A percentile compares a stretch with the other conserved stretches of the same genome.
These are phyloP conservation scores for Hippopotamyrus pictus DNA, from an alignment of 2,797 vertebrate genomes.

Conservation along the genomic window DNA sequence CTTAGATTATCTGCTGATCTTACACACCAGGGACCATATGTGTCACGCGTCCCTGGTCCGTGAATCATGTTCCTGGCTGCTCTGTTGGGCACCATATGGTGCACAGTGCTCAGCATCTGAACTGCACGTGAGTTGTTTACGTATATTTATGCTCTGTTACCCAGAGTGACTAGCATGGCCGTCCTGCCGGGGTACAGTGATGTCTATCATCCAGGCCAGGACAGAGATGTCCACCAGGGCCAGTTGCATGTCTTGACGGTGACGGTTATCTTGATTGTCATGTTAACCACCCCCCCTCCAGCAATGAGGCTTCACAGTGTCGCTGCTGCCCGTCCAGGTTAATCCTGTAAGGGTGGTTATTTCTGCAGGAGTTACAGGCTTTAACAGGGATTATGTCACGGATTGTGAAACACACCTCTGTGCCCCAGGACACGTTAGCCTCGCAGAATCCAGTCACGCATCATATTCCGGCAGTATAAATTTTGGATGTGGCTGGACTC, in stretches of 20 bases:
- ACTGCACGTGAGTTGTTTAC: background rate
- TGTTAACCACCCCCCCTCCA: background rate
- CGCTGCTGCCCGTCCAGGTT: conserved; percentile 38
- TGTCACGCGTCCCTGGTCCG: background rate
- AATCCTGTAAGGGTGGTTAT: conserved; percentile 53
- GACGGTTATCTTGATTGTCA: background rate
- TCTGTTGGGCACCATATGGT: background rate
- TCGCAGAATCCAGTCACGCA: background rate
- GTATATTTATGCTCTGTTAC: background rate
- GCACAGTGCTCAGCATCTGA: background rate
- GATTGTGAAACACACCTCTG: background rate
- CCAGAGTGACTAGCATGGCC: background rate
- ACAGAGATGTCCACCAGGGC: background rate
- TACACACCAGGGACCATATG: background rate
- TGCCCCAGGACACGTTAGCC: background rate
- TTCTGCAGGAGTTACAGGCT: conserved; percentile 45
- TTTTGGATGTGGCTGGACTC: background rate
- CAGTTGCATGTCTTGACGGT: background rate
- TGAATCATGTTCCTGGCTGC: background rate
- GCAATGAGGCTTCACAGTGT: background rate
- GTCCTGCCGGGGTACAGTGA: background rate
- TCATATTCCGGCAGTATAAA: background rate
- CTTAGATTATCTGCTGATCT: background rate
- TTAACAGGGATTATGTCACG: conserved; percentile 50
- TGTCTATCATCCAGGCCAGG: background rate